Evolutionary conservation across 1,140 invertebrate species (phyloP).

Genomic region (Drosophila mauritiana): DNA sequence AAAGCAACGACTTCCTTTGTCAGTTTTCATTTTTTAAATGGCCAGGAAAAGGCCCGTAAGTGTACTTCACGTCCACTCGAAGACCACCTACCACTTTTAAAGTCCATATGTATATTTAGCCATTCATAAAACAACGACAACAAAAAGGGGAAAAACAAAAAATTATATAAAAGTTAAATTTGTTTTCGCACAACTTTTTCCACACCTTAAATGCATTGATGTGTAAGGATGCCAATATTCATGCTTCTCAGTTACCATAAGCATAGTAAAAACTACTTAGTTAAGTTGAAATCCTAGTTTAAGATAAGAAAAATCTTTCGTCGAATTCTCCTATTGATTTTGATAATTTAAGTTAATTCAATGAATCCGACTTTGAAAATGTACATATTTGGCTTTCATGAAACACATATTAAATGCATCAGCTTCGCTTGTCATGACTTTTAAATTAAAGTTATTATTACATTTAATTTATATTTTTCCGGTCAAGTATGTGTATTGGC

Average conservation of each 20-base stretch:
- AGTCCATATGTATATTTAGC: slow-evolving; percentile 38
- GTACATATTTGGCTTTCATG: slow-evolving; percentile 2
- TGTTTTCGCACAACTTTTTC: slow-evolving; percentile 48
- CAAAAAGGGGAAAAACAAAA: slow-evolving; percentile 28
- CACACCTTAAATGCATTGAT: slow-evolving; percentile 62
- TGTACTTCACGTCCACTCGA: slow-evolving; percentile 42
- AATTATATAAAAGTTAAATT: slow-evolving; percentile 17
- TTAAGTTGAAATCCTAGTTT: not conserved
- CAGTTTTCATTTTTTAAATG: slow-evolving; percentile 25
- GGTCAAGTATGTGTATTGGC: slow-evolving; percentile 8
- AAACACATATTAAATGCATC: not conserved
- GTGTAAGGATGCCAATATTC: slow-evolving; percentile 53
- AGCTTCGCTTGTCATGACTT: too few species aligned
- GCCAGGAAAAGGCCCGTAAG: slow-evolving; percentile 47
- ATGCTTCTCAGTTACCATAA: slow-evolving; percentile 66
- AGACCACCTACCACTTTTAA: slow-evolving; percentile 47
- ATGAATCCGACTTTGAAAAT: slow-evolving; percentile 3
- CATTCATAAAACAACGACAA: slow-evolving; percentile 22
- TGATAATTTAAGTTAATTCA: slow-evolving; percentile 23
- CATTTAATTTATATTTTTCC: slow-evolving; percentile 12
- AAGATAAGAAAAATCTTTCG: slow-evolving; percentile 19
- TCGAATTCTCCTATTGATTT: slow-evolving; percentile 13
- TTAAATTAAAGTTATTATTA: too few species aligned
- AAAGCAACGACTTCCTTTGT: not conserved
- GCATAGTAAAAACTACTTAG: slow-evolving; percentile 36